These are phyloP conservation scores for Colistium nudipinnis DNA, from an alignment of 2,113 vertebrate genomes.

Conservation along the genomic window DNA sequence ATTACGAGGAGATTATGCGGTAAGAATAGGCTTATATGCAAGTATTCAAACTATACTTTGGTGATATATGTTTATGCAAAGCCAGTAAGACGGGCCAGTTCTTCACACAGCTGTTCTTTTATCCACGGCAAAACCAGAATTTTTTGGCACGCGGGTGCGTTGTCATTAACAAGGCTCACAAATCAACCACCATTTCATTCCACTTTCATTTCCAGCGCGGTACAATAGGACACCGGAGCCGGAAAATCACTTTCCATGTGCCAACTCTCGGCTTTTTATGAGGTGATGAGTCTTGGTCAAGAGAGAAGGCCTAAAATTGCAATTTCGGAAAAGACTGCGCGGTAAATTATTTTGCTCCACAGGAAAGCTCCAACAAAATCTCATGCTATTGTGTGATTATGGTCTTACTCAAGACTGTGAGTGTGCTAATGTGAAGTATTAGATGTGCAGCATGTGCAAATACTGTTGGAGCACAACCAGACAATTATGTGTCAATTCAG, in stretches of 20 bases:
- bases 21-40: neutral
- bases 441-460: neutral
- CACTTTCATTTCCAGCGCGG: neutral
- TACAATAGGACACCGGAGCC: neutral
- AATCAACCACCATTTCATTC: conserved; percentile 36
- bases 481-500: conserved; percentile 22
- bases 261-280: conserved; percentile 1
- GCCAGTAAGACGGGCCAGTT: conserved; percentile 4
- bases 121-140: conserved; percentile 14
- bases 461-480: neutral
- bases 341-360: conserved; percentile 15
- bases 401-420: conserved; percentile 4
- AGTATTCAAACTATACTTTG: neutral
- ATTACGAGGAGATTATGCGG: neutral
- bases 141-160: neutral
- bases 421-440: too few species aligned
- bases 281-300: neutral
- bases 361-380: conserved; percentile 4
- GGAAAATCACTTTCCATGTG: neutral
- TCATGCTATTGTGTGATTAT: conserved; percentile 5
- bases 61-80: conserved; percentile 33
- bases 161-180: conserved; percentile 31
- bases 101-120: conserved; percentile 36
- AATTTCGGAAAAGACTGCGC: conserved; percentile 1
- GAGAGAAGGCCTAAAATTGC: neutral